Conservation (phyloP, 2,888 invertebrate genomes). For the Ennomos erosarius region DNA sequence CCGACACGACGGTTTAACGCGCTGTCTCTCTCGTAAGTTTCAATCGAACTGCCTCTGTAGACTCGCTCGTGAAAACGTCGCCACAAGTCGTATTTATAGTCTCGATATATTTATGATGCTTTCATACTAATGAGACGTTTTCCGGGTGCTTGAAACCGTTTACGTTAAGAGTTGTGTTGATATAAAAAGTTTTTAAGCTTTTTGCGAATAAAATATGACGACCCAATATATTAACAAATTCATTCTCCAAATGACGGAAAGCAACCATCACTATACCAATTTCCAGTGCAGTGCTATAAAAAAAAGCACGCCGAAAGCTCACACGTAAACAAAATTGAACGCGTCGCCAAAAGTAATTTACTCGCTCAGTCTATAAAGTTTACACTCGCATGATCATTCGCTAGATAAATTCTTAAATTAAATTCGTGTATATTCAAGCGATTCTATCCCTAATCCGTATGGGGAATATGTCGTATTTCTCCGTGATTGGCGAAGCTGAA, state of each 20-base stretch:
- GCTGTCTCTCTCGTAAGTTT: no score
- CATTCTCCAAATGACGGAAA: slow-evolving; percentile 26
- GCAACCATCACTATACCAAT: slow-evolving; percentile 46
- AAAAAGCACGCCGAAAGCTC: slow-evolving; percentile 46
- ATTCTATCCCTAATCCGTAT: slow-evolving; percentile 50
- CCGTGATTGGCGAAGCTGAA: slow-evolving; percentile 46
- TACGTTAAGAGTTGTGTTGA: slow-evolving; percentile 2
- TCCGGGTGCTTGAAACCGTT: slow-evolving; percentile 4
- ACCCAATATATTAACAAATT: slow-evolving; percentile 23
- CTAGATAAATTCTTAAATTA: slow-evolving; percentile 83
- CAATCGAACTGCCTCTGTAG: no score
- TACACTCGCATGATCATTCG: slow-evolving; percentile 79
- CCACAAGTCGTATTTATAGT: neutral
- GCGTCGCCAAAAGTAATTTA: slow-evolving; percentile 67
- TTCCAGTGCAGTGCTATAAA: slow-evolving; percentile 45
- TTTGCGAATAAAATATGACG: slow-evolving; percentile 39
- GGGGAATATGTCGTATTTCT: slow-evolving; percentile 48
- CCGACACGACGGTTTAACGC: no score
- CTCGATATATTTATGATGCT: neutral
- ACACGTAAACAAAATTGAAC: slow-evolving; percentile 42
- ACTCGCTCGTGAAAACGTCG: neutral
- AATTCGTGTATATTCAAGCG: slow-evolving; percentile 54
- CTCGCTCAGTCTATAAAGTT: slow-evolving; percentile 75
- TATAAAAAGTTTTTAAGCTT: neutral
- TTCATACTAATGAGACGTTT: slow-evolving; percentile 1